Conservation (phyloP, 1,140 invertebrate species). For the Papilio aristodemus region DNA sequence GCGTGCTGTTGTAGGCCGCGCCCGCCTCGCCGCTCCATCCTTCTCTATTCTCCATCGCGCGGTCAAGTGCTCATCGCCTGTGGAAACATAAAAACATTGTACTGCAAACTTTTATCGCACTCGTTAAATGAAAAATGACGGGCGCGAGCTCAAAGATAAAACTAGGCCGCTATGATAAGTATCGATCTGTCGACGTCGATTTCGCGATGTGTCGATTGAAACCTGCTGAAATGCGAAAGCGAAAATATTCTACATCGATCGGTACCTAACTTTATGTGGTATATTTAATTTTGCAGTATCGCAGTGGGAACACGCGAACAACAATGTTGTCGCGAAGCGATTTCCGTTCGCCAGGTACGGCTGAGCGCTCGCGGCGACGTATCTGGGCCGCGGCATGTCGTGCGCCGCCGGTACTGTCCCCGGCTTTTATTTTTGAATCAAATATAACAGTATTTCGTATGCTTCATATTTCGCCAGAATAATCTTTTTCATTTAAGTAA, state of each 20-base stretch:
- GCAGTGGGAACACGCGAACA: conserved; percentile 51
- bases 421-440: conserved; percentile 25
- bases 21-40: conserved; percentile 62
- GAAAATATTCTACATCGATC: background rate
- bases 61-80: conserved; percentile 77
- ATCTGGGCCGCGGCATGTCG: conserved; percentile 66
- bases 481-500: conserved; percentile 2
- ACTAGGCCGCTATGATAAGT: conserved; percentile 45
- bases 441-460: background rate
- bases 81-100: conserved; percentile 43
- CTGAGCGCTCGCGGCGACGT: conserved; percentile 53
- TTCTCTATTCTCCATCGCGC: conserved; percentile 70
- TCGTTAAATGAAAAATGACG: conserved; percentile 30
- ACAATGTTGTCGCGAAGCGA: conserved; percentile 76
- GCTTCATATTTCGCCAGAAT: background rate
- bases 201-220: conserved; percentile 16
- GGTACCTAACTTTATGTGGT: conserved; percentile 29
- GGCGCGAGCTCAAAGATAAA: conserved; percentile 40
- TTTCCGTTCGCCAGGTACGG: conserved; percentile 68
- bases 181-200: conserved; percentile 32
- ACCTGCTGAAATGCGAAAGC: background rate
- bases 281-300: conserved; percentile 40
- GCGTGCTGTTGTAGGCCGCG: conserved; percentile 61
- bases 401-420: conserved; percentile 30
- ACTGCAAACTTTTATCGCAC: conserved; percentile 27